phyloP scores from a whole-genome alignment of 2,797 vertebrate genomes.

The Pseudochromis fuscus region DNA sequence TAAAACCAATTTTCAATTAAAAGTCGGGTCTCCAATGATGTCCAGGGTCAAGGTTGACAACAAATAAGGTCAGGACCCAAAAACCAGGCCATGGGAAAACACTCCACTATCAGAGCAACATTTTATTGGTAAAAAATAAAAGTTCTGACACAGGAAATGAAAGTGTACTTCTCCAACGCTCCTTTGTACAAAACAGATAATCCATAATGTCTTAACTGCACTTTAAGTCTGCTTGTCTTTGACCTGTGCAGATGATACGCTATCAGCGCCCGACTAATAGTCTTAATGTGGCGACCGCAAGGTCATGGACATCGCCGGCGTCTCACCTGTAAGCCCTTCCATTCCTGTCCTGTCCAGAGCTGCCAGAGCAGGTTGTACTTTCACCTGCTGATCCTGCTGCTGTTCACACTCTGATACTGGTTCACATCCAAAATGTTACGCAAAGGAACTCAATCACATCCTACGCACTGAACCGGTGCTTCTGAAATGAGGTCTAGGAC shows the following conservation, averaged over 20 bases:
- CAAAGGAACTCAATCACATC: slow-evolving; percentile 39
- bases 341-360: slow-evolving; percentile 37
- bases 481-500: no score
- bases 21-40: no score
- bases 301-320: slow-evolving; percentile 40
- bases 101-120: no score
- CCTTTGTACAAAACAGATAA: no score
- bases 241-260: slow-evolving; percentile 11
- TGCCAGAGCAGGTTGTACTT: slow-evolving; percentile 19
- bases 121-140: no score
- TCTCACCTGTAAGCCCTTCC: slow-evolving; percentile 63
- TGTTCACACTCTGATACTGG: slow-evolving; percentile 31
- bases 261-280: slow-evolving; percentile 53
- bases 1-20: no score
- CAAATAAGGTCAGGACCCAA: no score
- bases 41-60: no score
- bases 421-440: slow-evolving; percentile 51
- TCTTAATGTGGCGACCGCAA: slow-evolving; percentile 48
- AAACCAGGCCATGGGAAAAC: no score
- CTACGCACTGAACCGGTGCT: background rate
- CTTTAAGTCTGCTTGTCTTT: slow-evolving; percentile 3
- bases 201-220: no score
- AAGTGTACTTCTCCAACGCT: no score
- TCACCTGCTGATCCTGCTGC: slow-evolving; percentile 30
- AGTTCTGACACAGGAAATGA: no score